Percentiles rank a stretch among this genome's conserved stretches.
Evolutionary conservation across 2,113 vertebrate genomes (phyloP).

Genomic region (Myodes glareolus): DNA sequence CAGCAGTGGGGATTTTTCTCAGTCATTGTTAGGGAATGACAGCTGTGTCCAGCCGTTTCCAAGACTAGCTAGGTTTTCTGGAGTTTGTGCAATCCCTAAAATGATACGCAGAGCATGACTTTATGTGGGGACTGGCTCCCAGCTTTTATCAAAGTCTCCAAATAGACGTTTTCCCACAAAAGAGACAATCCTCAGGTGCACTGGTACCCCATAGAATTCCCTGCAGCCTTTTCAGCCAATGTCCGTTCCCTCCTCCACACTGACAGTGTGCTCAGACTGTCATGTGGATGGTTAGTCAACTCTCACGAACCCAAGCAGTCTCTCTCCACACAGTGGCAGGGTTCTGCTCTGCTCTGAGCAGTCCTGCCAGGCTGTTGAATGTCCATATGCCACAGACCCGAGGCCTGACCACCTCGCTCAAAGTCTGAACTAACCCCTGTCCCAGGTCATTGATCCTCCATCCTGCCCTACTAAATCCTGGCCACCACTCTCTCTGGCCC

Average conservation of each 20-base stretch:
- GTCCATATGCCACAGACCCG: not conserved
- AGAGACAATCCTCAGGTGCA: not conserved
- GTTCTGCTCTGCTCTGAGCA: not conserved
- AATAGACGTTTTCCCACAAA: constrained; percentile 13
- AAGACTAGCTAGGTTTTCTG: constrained; percentile 16
- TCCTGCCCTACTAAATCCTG: not conserved
- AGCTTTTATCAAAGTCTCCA: constrained; percentile 55
- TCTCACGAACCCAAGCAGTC: not conserved
- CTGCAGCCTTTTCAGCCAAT: not conserved
- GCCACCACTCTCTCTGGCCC: not conserved
- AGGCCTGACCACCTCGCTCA: not conserved
- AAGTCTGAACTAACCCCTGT: not conserved
- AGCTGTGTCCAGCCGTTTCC: constrained; percentile 58
- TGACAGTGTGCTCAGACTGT: not conserved
- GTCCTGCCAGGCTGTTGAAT: not conserved
- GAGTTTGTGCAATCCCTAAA: constrained; percentile 34
- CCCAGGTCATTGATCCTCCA: not conserved
- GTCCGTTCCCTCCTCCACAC: not conserved
- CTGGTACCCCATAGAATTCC: not conserved
- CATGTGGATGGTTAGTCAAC: not conserved
- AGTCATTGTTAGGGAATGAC: not conserved
- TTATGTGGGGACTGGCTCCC: not conserved
- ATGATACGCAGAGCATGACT: constrained; percentile 43
- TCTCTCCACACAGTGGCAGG: not conserved
- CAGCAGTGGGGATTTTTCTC: constrained; percentile 28